These are phyloP conservation scores for Stenichneumon culpator DNA, from an alignment of 2,888 invertebrate species.

Conservation along the genomic window DNA sequence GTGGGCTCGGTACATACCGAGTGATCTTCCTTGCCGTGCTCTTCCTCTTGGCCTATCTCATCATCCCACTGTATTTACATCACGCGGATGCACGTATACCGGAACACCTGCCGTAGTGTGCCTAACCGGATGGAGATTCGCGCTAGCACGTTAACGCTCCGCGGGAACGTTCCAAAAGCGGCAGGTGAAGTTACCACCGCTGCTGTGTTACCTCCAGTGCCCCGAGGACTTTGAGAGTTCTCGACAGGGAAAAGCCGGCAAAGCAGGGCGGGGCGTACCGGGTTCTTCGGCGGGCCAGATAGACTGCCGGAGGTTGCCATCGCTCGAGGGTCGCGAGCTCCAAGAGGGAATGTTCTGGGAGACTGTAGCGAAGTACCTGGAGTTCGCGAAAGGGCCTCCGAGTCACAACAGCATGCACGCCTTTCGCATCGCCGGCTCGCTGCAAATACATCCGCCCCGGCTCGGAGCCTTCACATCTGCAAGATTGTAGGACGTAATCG, in stretches of 20 bases:
- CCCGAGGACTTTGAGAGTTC: slow-evolving; percentile 57
- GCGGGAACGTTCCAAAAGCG: slow-evolving; percentile 47
- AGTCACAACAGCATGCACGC: background rate
- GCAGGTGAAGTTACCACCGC: slow-evolving; percentile 49
- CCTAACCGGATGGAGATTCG: slow-evolving; percentile 40
- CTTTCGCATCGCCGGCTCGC: background rate
- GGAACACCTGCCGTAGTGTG: slow-evolving; percentile 15
- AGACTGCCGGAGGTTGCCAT: slow-evolving; percentile 35
- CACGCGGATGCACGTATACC: background rate
- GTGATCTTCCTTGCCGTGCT: slow-evolving; percentile 19
- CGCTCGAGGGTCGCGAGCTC: slow-evolving; percentile 23
- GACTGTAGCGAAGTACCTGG: slow-evolving; percentile 1
- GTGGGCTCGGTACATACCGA: slow-evolving; percentile 44
- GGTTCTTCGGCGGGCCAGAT: slow-evolving; percentile 13
- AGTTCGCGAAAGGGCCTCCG: background rate
- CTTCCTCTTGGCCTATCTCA: slow-evolving; percentile 31
- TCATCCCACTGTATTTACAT: slow-evolving; percentile 14
- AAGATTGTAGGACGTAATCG: background rate
- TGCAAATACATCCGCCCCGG: background rate
- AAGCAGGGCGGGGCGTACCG: slow-evolving; percentile 15
- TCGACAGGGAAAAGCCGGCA: slow-evolving; percentile 12
- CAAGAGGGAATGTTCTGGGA: background rate
- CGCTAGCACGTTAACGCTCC: slow-evolving; percentile 42
- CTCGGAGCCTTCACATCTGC: background rate
- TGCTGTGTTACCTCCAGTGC: slow-evolving; percentile 40